A percentile compares a stretch with the other conserved stretches of the same genome.
phyloP scores from a whole-genome alignment of 2,113 vertebrate species.

The Hiodon alosoides region DNA sequence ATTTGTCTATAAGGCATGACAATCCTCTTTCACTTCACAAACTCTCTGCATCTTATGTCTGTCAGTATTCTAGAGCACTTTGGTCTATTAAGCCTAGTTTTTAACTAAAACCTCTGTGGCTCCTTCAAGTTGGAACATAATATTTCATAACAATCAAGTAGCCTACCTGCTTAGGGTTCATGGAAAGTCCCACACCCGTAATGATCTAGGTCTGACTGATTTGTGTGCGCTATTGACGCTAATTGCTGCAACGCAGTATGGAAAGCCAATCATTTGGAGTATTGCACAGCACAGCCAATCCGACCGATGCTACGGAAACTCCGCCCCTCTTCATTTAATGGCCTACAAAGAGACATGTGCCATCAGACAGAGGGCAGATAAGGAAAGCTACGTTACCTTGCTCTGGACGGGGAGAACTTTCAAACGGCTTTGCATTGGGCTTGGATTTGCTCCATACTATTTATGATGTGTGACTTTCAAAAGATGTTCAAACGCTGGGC shows the following conservation, averaged over 20 bases:
- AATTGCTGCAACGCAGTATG: conserved; percentile 17
- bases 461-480: conserved; percentile 33
- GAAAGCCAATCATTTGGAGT: no score
- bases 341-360: no score
- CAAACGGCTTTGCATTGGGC: conserved; percentile 14
- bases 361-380: no score
- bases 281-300: no score
- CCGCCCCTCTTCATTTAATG: no score
- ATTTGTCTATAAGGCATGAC: neutral
- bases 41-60: conserved; percentile 18
- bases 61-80: conserved; percentile 21
- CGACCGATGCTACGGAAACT: no score
- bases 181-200: neutral
- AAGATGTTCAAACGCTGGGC: conserved; percentile 1
- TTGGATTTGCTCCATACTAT: neutral
- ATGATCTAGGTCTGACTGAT: neutral
- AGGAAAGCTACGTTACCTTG: conserved; percentile 10
- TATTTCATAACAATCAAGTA: conserved; percentile 26
- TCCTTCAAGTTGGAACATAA: conserved; percentile 25
- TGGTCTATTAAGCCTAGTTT: conserved; percentile 27
- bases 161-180: conserved; percentile 3
- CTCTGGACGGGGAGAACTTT: conserved; percentile 10
- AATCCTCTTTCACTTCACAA: neutral
- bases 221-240: conserved; percentile 15
- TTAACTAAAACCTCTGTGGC: conserved; percentile 22